Percentiles rank a stretch among this genome's conserved stretches.
Conservation (phyloP, 2,797 vertebrate genomes). For the Macropodus opercularis region DNA sequence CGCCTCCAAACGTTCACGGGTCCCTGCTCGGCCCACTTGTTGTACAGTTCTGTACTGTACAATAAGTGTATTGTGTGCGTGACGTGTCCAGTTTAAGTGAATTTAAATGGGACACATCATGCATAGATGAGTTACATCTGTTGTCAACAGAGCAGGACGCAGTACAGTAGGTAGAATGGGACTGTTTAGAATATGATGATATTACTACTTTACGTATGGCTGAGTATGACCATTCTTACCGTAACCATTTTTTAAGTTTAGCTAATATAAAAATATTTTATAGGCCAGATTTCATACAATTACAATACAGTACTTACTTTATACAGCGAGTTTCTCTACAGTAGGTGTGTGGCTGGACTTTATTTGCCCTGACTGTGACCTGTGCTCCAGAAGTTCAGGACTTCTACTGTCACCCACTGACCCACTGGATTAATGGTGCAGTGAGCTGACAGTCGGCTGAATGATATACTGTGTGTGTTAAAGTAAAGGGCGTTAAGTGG, state of each 20-base stretch:
- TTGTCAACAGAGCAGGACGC: too few species aligned
- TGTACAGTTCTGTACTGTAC: too few species aligned
- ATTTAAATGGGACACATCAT: conserved; percentile 34
- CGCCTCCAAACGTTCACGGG: conserved; percentile 27
- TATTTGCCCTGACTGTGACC: conserved; percentile 33
- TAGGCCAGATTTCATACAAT: too few species aligned
- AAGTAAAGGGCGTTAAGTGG: conserved; percentile 73
- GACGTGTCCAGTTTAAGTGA: conserved; percentile 18
- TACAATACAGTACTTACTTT: too few species aligned
- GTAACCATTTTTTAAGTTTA: too few species aligned
- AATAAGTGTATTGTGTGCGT: conserved; percentile 16
- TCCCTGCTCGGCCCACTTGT: conserved; percentile 12
- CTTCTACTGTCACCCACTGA: conserved; percentile 37
- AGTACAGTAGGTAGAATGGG: too few species aligned
- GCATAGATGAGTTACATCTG: conserved; percentile 15
- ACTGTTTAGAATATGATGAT: conserved; percentile 10
- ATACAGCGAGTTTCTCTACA: conserved; percentile 5
- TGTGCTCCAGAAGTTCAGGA: conserved; percentile 27
- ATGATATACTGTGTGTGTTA: conserved; percentile 75
- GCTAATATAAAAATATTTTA: too few species aligned
- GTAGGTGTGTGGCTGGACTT: conserved; percentile 12
- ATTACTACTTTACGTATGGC: too few species aligned
- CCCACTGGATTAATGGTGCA: conserved; percentile 37
- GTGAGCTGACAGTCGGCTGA: conserved; percentile 57
- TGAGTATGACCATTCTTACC: too few species aligned